Base-by-base conservation (phyloP, 2,888 invertebrate species). In the Therioaphis trifolii region DNA sequence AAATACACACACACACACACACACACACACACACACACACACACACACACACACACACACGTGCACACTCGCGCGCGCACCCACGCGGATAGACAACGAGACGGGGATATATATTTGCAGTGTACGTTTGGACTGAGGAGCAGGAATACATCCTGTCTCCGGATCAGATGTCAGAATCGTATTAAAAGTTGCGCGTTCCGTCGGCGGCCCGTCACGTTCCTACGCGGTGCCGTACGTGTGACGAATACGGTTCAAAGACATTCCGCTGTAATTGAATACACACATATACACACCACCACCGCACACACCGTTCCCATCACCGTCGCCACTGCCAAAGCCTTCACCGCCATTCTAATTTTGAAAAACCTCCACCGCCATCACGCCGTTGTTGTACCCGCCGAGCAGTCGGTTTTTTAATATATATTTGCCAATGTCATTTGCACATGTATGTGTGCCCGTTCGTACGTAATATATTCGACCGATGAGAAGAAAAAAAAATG, bases 201-300 rank as follows among this genome's bases (percentile, higher is more conserved):
- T 52, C 68, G 68, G 78, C 40, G 78, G 52, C 66, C 66, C 52
- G 77, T 78, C 77, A 78, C 77, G 77, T 78, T 35, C 40, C 24
- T 61, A 27, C 24, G 68, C 49, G 66, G 68, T 63, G 55, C 24
- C n/a, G 80, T 72, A 82, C 80, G 80, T 82, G 80, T 35, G 18
- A 49, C 5, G 80, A 82, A 82, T 82, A 82, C 80, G 35, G 46
- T 46, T 24, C 40, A 35, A 82, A 72, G 72, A 80, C 58, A 46
- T 80, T 71, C 80, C 61, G 18, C 72, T 27, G 46, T 72, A 82
- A 82, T 82, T 82, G 80, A 82, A 82, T 82, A 82, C 72, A 63
- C 71, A 46, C 68, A 24, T 27, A 27, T 18, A n/a, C n/a, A n/a
- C n/a, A n/a, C n/a, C n/a, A n/a, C n/a, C n/a, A n/a, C n/a, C n/a